Evolutionary conservation across 2,797 vertebrate species (phyloP).

Genomic region (Salmo trutta): DNA sequence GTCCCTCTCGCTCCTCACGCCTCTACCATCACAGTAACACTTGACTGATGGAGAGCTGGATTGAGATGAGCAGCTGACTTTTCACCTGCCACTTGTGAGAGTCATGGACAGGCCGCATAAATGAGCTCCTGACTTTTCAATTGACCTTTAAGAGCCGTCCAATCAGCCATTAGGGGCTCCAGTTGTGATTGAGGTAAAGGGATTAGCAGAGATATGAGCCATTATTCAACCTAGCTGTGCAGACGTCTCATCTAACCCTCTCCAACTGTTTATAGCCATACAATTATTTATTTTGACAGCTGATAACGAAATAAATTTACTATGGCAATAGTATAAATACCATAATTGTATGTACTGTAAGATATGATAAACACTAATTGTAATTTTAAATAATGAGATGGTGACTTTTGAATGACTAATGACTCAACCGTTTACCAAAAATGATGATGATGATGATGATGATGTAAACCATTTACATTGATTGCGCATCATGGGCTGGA

Average conservation of each 20-base stretch:
- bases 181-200: constrained; percentile 11
- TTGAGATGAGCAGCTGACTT: constrained; percentile 58
- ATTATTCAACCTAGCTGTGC: neutral
- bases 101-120: constrained; percentile 24
- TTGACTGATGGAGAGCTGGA: constrained; percentile 57
- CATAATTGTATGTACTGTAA: neutral
- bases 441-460: neutral
- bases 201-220: neutral
- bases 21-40: constrained; percentile 47
- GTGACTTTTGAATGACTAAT: neutral
- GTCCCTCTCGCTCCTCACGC: constrained; percentile 30
- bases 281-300: no score
- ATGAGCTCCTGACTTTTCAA: constrained; percentile 10
- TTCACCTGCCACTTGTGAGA: constrained; percentile 44
- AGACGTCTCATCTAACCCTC: neutral
- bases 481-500: neutral
- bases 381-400: neutral
- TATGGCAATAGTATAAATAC: neutral
- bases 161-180: constrained; percentile 3
- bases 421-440: neutral
- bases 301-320: neutral
- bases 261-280: neutral
- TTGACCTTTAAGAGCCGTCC: constrained; percentile 16
- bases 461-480: neutral
- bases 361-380: neutral